Evolutionary conservation across 2,888 invertebrate genomes (phyloP).

Genomic region (Disparrhopalites patrizii): DNA sequence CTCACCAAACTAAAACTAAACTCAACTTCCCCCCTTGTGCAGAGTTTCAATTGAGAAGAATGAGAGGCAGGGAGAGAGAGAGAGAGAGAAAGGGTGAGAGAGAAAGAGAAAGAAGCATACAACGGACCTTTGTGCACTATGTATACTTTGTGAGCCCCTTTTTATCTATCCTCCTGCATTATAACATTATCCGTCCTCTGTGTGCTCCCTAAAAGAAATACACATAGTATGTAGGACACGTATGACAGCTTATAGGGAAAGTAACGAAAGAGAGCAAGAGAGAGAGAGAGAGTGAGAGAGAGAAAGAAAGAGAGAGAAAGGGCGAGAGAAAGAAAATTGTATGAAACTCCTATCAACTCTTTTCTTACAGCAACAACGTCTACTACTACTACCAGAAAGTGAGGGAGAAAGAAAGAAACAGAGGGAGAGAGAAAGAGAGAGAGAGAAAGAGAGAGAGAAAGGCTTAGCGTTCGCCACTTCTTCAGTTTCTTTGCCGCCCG

Average conservation of each 20-base stretch:
- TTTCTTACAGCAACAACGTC: too few relatives aligned
- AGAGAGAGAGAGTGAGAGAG: neutral
- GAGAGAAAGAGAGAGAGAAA: slow-evolving; percentile 9
- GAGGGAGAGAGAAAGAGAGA: slow-evolving; percentile 7
- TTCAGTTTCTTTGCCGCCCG: slow-evolving; percentile 11
- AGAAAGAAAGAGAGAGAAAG: too few relatives aligned
- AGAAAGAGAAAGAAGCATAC: too few relatives aligned
- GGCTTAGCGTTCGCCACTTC: slow-evolving; percentile 21
- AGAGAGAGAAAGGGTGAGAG: too few relatives aligned
- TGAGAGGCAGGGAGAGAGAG: too few relatives aligned
- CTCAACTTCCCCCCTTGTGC: slow-evolving; percentile 27
- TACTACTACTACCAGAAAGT: too few relatives aligned
- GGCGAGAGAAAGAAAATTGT: too few relatives aligned
- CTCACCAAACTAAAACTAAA: slow-evolving; percentile 31
- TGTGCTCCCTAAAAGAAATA: too few relatives aligned
- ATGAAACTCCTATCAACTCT: slow-evolving; percentile 4
- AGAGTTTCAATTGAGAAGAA: slow-evolving; percentile 25
- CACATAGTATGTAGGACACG: too few relatives aligned
- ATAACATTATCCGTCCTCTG: slow-evolving; percentile 11
- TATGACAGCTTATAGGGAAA: too few relatives aligned
- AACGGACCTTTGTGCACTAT: slow-evolving; percentile 18
- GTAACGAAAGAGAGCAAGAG: neutral
- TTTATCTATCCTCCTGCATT: too few relatives aligned
- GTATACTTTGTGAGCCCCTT: slow-evolving; percentile 25
- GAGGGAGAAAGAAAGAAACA: slow-evolving; percentile 1